Base-by-base conservation (phyloP, 1,140 invertebrate species). In the Sarcophaga peregrina region DNA sequence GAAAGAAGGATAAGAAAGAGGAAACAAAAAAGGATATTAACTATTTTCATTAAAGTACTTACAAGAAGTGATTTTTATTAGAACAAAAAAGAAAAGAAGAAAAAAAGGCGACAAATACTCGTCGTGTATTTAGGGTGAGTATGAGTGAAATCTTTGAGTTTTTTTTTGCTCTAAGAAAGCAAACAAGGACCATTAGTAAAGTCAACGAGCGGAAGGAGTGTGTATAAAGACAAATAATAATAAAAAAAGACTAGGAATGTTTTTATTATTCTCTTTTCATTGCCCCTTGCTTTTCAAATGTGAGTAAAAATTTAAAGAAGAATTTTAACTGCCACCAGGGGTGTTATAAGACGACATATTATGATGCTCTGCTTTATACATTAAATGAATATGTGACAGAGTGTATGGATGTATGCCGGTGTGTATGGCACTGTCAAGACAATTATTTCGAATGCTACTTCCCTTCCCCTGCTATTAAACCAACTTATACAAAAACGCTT, bases 31-130 rank as follows among this genome's bases (percentile, higher is more conserved):
- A n/a, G n/a, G n/a, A n/a, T n/a, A n/a, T n/a, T n/a, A n/a, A 68
- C 62, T 68, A 68, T 20, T 68, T 68, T 68, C 62, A 68, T 68
- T 68, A 68, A 68, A 68, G 62, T 68, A 68, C 62, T 68, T 68
- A 68, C 62, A 68, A 68, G 25, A 37, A 37, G 62, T 20, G 62
- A 68, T 68, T 68, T 68, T 68, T 68, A 68, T 25, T 4, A 68
- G 62, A 10, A 10, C 0, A 68, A 68, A 20, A 68, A 68, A 25
- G 15, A 68, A 68, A 68, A 20, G 7, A 20, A 15, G 8, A 20
- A 68, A n/a, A 68, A 25, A 68, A 11, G n/a, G 54, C 17, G 54
- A 37, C 25, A 58, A 58, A 58, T n/a, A n/a, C 54, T 58, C 15
- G 52, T 15, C 15, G n/a, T 58, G 52, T 58, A 58, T 58, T 11